Base-by-base conservation (phyloP, 2,797 vertebrate species). In the Pipistrellus pipistrellus region DNA sequence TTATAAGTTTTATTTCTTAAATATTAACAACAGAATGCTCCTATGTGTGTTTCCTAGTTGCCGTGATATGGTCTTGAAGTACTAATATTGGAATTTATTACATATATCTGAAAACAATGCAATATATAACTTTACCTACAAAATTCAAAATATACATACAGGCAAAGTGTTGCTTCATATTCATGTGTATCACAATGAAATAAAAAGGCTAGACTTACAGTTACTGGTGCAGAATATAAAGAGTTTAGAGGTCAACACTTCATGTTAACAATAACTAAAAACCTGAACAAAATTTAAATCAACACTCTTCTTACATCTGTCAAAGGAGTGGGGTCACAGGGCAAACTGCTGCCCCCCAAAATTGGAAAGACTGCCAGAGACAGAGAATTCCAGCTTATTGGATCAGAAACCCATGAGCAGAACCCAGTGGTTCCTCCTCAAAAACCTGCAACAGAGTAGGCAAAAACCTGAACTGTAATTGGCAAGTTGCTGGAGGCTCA, bases 141-240 rank as follows among this genome's bases (percentile, higher is more conserved):
- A 76, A 92, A 83, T 69, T 94, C 20, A 62, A 92, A 92, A 64
- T 38, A 68, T 10, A 51, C 14, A 5, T 59, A 11, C 20, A 85
- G 18, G 38, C 20, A 9, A 64, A 88, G n/a, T 71, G 3, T 64
- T 91, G 14, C 48, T 85, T 88, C 64, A 62, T 9, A 44, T 72
- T 66, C 14, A 62, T 75, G 35, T 68, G 27, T 48, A 51, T 44
- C 23, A 62, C 9, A 48, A 7, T 46, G 20, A 71, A 32, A 76
- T 27, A 78, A 38, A 57, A n/a, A 75, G 18, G 7, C 13, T 27
- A 20, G 6, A 35, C 7, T 48, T 86, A 38, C 1, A 48, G 25
- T 76, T 91, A 68, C 66, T 10, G 21, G 46, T 48, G 10, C 32
- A 27, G 38, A 8, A 51, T 73, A 2, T 48, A 48, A 88, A 62